phyloP scores from a whole-genome alignment of 2,113 vertebrate genomes.

The Diphyllodes magnificus region DNA sequence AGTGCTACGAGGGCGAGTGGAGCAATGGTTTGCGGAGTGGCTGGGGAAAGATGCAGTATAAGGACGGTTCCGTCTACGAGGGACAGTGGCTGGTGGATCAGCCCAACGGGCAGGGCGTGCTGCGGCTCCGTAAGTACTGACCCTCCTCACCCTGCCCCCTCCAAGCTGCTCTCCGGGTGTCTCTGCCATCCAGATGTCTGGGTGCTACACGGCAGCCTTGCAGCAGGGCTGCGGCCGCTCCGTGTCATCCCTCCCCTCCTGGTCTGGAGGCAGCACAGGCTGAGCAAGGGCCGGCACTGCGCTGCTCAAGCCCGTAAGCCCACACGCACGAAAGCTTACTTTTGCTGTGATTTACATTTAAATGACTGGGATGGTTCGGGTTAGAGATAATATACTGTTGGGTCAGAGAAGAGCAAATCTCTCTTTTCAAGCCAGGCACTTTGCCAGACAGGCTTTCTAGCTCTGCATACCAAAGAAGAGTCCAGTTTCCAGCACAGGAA shows the following conservation, averaged over 20 bases:
- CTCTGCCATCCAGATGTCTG: neutral
- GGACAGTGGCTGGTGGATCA: constrained; percentile 83
- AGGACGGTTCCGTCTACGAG: constrained; percentile 80
- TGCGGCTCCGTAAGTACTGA: constrained; percentile 72
- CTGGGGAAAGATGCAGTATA: constrained; percentile 84
- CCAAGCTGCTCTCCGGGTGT: neutral
- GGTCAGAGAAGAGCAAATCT: constrained; percentile 32
- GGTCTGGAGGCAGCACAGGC: neutral
- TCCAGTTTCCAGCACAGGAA: neutral
- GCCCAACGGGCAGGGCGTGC: constrained; percentile 75
- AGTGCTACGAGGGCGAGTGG: constrained; percentile 88
- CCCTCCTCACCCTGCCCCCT: neutral
- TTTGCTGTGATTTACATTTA: constrained; percentile 40
- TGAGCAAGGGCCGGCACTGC: accelerated
- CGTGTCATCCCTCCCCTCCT: neutral
- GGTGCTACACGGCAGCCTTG: neutral
- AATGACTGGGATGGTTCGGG: constrained; percentile 9
- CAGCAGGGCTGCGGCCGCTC: neutral
- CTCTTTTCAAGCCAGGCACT: constrained; percentile 31
- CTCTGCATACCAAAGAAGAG: constrained; percentile 17
- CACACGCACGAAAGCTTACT: neutral
- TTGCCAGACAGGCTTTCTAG: constrained; percentile 15
- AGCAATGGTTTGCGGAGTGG: constrained; percentile 70
- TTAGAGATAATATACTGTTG: constrained; percentile 41
- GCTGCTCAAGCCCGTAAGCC: neutral